These are phyloP conservation scores for Cebuella pygmaea DNA, from an alignment of 2,797 vertebrate genomes.

Conservation along the genomic window DNA sequence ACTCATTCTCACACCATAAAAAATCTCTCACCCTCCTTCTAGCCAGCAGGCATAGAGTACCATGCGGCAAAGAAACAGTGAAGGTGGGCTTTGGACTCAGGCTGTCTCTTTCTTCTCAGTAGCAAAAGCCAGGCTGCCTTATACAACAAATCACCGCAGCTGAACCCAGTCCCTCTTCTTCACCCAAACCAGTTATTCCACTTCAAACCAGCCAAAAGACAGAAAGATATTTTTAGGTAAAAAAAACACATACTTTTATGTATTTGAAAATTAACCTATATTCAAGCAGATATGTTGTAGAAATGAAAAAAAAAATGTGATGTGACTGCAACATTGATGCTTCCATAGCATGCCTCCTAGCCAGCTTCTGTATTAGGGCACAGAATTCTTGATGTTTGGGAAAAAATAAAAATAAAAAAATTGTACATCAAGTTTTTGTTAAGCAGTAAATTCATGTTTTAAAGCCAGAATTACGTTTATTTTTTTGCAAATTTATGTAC, in stretches of 20 bases:
- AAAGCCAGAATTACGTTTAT: neutral
- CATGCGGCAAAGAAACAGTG: neutral
- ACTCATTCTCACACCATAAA: constrained; percentile 87
- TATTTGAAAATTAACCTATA: neutral
- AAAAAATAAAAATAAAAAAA: neutral
- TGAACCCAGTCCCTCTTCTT: constrained; percentile 80
- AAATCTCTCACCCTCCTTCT: constrained; percentile 82
- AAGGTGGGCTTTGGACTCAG: constrained; percentile 77
- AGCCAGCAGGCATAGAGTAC: constrained; percentile 74
- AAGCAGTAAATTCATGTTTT: constrained; percentile 9
- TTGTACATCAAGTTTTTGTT: neutral
- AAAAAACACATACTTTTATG: neutral
- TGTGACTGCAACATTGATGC: neutral
- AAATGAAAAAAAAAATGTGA: neutral
- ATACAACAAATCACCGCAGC: constrained; percentile 81
- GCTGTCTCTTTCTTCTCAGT: constrained; percentile 80
- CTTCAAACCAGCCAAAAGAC: constrained; percentile 78
- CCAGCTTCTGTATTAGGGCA: neutral
- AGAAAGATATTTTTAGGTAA: constrained; percentile 28
- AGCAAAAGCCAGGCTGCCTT: constrained; percentile 83
- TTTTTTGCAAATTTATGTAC: constrained; percentile 19
- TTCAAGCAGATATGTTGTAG: neutral
- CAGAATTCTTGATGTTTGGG: neutral
- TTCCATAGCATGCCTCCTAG: neutral
- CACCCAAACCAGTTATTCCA: constrained; percentile 78